Evolutionary conservation across 2,888 invertebrate species (phyloP).

Genomic region (Salticus scenicus): DNA sequence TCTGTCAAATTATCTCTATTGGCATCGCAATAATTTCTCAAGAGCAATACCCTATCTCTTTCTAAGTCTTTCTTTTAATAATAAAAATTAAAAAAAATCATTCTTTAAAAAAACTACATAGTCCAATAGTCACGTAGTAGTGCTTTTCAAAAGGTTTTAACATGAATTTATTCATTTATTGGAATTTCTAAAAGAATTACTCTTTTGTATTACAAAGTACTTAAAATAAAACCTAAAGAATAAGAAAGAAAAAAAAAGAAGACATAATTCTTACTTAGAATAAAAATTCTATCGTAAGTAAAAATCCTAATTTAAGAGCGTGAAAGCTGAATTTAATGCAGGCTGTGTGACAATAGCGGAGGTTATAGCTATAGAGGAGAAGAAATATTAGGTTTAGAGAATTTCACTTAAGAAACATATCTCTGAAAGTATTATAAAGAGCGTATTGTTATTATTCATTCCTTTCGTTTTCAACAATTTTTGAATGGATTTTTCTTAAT

Average conservation of each 20-base stretch:
- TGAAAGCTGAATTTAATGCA: neutral
- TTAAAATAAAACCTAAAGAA: constrained; percentile 2
- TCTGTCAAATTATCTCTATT: neutral
- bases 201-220: constrained; percentile 26
- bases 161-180: constrained; percentile 22
- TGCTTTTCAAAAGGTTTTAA: neutral
- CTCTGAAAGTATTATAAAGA: neutral
- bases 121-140: constrained; percentile 3
- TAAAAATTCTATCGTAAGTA: constrained; percentile 38
- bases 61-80: neutral
- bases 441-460: neutral
- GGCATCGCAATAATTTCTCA: neutral
- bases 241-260: neutral
- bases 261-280: neutral
- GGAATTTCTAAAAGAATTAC: constrained; percentile 20
- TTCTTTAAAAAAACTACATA: neutral
- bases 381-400: neutral
- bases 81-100: neutral
- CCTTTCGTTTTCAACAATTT: too few species aligned
- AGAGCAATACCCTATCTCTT: neutral
- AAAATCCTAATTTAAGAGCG: constrained; percentile 36
- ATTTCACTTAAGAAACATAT: neutral
- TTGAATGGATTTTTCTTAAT: too few species aligned
- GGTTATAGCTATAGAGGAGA: neutral
- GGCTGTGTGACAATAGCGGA: neutral